These are phyloP conservation scores for Lagria hirta DNA, from an alignment of 2,888 invertebrate genomes.

Conservation along the genomic window DNA sequence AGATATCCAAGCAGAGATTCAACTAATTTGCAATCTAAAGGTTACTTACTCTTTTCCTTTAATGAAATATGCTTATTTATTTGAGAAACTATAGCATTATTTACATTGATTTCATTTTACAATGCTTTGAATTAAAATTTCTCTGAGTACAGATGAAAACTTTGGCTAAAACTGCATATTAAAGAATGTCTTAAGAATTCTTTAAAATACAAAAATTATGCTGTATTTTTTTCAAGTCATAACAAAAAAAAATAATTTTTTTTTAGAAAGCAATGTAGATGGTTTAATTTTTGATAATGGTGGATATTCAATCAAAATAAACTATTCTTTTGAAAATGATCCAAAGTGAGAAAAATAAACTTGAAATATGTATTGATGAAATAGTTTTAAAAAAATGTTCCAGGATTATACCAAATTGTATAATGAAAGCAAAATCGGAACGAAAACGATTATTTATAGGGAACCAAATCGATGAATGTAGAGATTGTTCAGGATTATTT, in stretches of 20 bases:
- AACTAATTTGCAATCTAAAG: conserved; percentile 11
- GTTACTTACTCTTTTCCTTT: too few species aligned
- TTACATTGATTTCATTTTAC: neutral
- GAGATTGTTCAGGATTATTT: conserved; percentile 92
- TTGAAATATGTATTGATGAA: neutral
- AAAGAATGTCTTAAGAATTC: too few species aligned
- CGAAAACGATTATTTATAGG: conserved; percentile 90
- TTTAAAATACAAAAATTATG: too few species aligned
- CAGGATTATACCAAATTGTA: conserved; percentile 86
- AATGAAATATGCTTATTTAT: too few species aligned
- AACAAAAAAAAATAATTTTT: conserved; percentile 1
- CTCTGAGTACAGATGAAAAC: neutral
- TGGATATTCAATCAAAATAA: conserved; percentile 82
- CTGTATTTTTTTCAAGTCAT: too few species aligned
- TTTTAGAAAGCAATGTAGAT: conserved; percentile 22
- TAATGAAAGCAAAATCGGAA: conserved; percentile 98
- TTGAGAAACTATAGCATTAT: too few species aligned
- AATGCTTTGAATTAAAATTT: neutral
- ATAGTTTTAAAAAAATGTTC: too few species aligned
- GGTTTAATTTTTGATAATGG: conserved; percentile 72
- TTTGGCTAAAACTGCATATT: too few species aligned
- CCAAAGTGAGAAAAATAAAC: conserved; percentile 68
- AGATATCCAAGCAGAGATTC: conserved; percentile 19
- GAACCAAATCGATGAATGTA: conserved; percentile 92
- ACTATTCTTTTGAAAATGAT: conserved; percentile 67